Conservation (phyloP, 1,140 invertebrate genomes). For the Tyrophagus putrescentiae region DNA sequence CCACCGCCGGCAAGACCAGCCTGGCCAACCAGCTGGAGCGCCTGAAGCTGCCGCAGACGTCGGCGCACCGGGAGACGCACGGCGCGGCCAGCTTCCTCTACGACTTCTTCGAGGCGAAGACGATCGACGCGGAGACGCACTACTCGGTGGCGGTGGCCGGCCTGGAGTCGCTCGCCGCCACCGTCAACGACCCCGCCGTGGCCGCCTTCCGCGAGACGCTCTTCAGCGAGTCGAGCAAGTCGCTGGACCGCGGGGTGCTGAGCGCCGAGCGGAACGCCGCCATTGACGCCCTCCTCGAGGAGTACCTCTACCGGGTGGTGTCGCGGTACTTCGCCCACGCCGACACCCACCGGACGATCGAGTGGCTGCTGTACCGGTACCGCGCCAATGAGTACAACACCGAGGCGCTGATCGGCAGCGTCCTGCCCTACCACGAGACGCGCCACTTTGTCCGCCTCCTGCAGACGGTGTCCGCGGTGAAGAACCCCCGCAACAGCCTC, state of each 20-base stretch:
- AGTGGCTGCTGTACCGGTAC: constrained; percentile 70
- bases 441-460: constrained; percentile 66
- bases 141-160: constrained; percentile 66
- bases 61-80: constrained; percentile 45
- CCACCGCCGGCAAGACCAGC: too few relatives aligned
- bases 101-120: constrained; percentile 69
- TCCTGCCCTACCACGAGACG: constrained; percentile 80
- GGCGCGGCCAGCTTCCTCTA: constrained; percentile 67
- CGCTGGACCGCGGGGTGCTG: constrained; percentile 62
- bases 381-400: constrained; percentile 73
- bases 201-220: constrained; percentile 53
- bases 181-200: constrained; percentile 54
- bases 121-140: constrained; percentile 61
- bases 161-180: constrained; percentile 55
- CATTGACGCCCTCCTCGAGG: constrained; percentile 55
- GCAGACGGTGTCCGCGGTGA: constrained; percentile 46
- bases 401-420: constrained; percentile 56
- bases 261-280: constrained; percentile 54
- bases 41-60: constrained; percentile 59
- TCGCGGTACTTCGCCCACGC: constrained; percentile 74
- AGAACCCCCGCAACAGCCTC: constrained; percentile 45
- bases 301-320: constrained; percentile 54
- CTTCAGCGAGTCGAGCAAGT: constrained; percentile 54
- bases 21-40: constrained; percentile 65
- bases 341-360: constrained; percentile 68